phyloP scores from a whole-genome alignment of 2,888 invertebrate species.

The Mellilla xanthometata region DNA sequence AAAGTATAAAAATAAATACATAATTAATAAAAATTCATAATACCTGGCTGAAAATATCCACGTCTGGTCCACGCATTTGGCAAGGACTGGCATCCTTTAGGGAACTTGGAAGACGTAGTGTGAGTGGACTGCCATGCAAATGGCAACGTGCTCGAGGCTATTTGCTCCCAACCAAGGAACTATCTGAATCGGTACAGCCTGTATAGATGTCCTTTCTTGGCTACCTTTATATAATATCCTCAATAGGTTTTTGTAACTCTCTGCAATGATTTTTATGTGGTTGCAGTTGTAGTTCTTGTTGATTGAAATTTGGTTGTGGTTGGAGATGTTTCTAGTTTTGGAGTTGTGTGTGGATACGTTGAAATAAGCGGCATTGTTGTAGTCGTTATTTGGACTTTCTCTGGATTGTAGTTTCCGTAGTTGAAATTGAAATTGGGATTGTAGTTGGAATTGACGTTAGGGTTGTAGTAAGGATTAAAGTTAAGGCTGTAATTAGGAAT shows the following conservation, averaged over 20 bases:
- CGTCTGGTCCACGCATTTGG: slow-evolving; percentile 14
- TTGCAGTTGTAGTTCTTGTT: not conserved
- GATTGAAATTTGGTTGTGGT: too few relatives aligned
- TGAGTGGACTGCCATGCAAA: slow-evolving; percentile 7
- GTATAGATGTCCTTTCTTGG: not conserved
- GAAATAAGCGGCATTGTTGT: not conserved
- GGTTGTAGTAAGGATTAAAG: too few relatives aligned
- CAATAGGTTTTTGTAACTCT: too few relatives aligned
- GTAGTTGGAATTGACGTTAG: not conserved
- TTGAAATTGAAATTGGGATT: not conserved
- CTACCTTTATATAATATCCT: too few relatives aligned
- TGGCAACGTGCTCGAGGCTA: slow-evolving; percentile 12
- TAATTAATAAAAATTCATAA: too few relatives aligned
- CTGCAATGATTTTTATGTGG: not conserved
- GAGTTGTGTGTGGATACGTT: too few relatives aligned
- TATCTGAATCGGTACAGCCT: not conserved
- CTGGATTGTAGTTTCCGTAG: not conserved
- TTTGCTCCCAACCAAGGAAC: not conserved
- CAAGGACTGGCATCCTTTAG: slow-evolving; percentile 13
- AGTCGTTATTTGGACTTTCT: not conserved
- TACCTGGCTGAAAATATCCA: slow-evolving; percentile 1
- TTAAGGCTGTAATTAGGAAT: not conserved
- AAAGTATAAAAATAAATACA: too few relatives aligned
- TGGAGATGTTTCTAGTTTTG: too few relatives aligned
- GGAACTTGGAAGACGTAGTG: not conserved